A percentile compares a stretch with the other conserved stretches of the same genome.
phyloP scores from a whole-genome alignment of 2,888 invertebrate species.

The Pseudococcus jackbeardsleyi region DNA sequence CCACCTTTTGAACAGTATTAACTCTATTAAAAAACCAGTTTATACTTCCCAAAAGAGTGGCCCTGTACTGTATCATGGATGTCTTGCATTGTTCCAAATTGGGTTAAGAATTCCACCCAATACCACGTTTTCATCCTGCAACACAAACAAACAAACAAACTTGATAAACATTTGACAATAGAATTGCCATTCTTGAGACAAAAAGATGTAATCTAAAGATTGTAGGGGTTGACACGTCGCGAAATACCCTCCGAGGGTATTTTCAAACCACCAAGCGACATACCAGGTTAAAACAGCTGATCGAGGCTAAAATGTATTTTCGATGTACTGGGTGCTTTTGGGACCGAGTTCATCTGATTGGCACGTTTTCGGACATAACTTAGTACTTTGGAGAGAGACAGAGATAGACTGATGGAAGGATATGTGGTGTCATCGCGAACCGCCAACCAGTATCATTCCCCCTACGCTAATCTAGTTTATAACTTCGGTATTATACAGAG shows the following conservation, averaged over 20 bases:
- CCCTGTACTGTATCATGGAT: slow-evolving; percentile 58
- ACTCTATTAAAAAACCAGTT: slow-evolving; percentile 58
- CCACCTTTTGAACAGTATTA: slow-evolving; percentile 66
- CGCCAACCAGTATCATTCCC: background rate
- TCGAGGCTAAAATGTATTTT: background rate
- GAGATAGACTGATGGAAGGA: background rate
- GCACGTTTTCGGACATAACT: slow-evolving; percentile 32
- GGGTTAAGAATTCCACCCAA: background rate
- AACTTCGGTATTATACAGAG: background rate
- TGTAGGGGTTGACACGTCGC: background rate
- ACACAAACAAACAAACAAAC: background rate
- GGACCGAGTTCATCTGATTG: slow-evolving; percentile 19
- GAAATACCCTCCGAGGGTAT: background rate
- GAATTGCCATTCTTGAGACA: background rate
- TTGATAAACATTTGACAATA: background rate
- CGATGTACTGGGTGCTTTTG: background rate
- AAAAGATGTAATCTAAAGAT: background rate
- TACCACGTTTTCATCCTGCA: background rate
- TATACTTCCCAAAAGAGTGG: slow-evolving; percentile 65
- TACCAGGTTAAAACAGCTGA: too few relatives aligned
- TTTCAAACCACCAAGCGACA: background rate
- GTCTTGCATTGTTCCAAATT: background rate
- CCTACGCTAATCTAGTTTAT: slow-evolving; percentile 25
- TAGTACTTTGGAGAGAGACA: background rate
- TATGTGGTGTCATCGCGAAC: background rate